Evolutionary conservation across 2,888 invertebrate species (phyloP).

Genomic region (Drosophila colorata): DNA sequence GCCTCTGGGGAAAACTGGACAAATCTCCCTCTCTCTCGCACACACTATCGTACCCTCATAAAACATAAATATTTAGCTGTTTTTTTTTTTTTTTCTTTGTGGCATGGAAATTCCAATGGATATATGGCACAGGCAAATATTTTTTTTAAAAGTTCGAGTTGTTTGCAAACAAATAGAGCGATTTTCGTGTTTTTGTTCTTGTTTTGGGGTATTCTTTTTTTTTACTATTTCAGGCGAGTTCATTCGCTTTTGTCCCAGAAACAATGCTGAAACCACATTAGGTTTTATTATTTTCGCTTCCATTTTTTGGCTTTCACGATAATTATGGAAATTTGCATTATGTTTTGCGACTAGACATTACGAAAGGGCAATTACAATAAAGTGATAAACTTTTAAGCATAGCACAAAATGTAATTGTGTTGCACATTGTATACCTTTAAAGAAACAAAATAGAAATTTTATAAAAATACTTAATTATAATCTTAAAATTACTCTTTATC

Average conservation of each 20-base stretch:
- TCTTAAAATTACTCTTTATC: too few species aligned
- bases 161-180: constrained; percentile 64
- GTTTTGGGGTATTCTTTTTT: constrained; percentile 20
- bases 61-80: constrained; percentile 31
- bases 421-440: background rate
- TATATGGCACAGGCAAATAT: constrained; percentile 73
- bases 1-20: constrained; percentile 30
- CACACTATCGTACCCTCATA: constrained; percentile 2
- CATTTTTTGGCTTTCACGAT: constrained; percentile 20
- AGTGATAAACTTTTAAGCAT: background rate
- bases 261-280: constrained; percentile 52
- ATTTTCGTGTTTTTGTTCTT: constrained; percentile 40
- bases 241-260: constrained; percentile 74
- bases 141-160: constrained; percentile 52
- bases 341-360: constrained; percentile 24
- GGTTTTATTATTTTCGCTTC: constrained; percentile 17
- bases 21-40: background rate
- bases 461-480: too few species aligned
- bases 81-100: constrained; percentile 20
- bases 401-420: background rate
- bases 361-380: constrained; percentile 12
- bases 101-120: constrained; percentile 58
- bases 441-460: background rate
- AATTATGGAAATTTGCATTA: constrained; percentile 56
- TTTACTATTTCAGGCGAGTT: constrained; percentile 42